Evolutionary conservation across 2,113 vertebrate genomes (phyloP).

Genomic region (Muntiacus reevesi): DNA sequence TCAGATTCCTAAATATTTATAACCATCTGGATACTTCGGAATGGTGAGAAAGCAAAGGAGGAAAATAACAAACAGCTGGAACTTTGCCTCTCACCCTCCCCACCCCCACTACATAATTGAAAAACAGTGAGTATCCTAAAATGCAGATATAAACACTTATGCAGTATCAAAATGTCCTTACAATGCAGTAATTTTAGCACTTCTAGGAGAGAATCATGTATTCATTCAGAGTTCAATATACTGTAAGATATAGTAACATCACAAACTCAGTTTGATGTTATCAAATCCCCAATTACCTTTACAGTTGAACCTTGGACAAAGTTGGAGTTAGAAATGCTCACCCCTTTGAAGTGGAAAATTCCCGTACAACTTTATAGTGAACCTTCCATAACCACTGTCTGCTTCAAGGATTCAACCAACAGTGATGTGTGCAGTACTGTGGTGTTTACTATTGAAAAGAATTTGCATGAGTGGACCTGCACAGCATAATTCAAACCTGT

Average conservation of each 20-base stretch:
- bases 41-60: conserved; percentile 34
- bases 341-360: not conserved
- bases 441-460: not conserved
- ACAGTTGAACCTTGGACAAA: not conserved
- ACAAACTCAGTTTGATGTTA: not conserved
- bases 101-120: not conserved
- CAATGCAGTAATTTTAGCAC: not conserved
- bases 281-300: not conserved
- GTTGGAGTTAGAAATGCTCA: not conserved
- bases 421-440: not conserved
- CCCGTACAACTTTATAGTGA: not conserved
- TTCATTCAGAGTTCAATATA: not conserved
- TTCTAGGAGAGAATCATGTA: not conserved
- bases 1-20: conserved; percentile 68
- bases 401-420: not conserved
- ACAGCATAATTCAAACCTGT: not conserved
- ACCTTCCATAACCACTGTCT: not conserved
- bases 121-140: not conserved
- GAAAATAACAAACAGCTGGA: conserved; percentile 45
- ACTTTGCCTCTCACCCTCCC: not conserved
- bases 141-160: not conserved
- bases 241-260: not conserved
- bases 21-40: conserved; percentile 47
- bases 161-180: not conserved
- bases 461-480: not conserved